phyloP scores from a whole-genome alignment of 2,888 invertebrate genomes.

The Thyatira batis region DNA sequence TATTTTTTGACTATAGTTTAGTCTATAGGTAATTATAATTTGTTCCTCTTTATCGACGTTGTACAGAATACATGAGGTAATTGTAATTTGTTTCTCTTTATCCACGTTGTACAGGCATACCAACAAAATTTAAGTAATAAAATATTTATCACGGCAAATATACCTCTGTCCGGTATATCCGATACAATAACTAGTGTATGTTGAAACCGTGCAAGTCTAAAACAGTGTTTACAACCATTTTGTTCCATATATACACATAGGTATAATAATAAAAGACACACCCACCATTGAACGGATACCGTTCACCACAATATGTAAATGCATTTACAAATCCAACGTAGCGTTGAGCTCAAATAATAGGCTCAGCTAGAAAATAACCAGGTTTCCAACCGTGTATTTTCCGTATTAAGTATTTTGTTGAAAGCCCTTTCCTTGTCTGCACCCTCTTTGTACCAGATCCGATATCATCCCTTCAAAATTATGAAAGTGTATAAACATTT shows the following conservation, averaged over 20 bases:
- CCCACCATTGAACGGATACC: slow-evolving; percentile 13
- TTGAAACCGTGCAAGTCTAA: no score
- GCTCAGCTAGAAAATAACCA: slow-evolving; percentile 56
- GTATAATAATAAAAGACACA: slow-evolving; percentile 11
- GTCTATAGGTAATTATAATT: no score
- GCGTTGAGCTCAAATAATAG: slow-evolving; percentile 51
- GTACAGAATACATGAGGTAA: no score
- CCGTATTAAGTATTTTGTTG: slow-evolving; percentile 75
- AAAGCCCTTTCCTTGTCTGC: slow-evolving; percentile 61
- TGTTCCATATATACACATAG: not conserved
- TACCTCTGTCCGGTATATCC: no score
- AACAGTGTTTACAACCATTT: no score
- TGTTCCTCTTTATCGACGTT: no score
- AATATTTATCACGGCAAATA: no score
- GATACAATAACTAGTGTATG: no score
- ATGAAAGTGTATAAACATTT: slow-evolving; percentile 82
- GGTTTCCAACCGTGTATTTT: slow-evolving; percentile 72
- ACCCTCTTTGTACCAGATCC: slow-evolving; percentile 67
- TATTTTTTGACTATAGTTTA: no score
- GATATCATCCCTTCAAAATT: slow-evolving; percentile 80
- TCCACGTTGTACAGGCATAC: no score
- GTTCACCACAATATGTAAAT: slow-evolving; percentile 41
- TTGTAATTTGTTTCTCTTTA: no score
- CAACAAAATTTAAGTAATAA: no score
- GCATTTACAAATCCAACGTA: slow-evolving; percentile 46